Base-by-base conservation (phyloP, 2,888 invertebrate species). In the Syrista parreyssii region DNA sequence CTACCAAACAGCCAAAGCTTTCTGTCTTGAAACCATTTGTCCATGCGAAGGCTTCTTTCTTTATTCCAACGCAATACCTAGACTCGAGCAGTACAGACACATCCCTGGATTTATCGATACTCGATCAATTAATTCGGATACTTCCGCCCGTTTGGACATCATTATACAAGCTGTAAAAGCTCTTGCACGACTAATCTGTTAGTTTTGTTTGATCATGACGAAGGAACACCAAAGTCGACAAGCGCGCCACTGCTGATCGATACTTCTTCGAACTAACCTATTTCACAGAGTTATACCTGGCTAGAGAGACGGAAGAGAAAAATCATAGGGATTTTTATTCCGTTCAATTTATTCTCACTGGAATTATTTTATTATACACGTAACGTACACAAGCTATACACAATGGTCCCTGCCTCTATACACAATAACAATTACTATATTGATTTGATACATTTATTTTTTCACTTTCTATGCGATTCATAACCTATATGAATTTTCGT, bases 21-120 rank as follows among this genome's bases (percentile, higher is more conserved):
- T 92, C 96, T 96, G 93, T 97, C 97, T 93, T 95, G 96, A 92
- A 97, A 95, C 97, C 97, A 97, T 97, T 95, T 96, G 96, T 97
- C 97, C 97, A 97, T 97, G 93, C 94, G 89, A 87, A 84, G 77
- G 84, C 81, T 78, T 82, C 83, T 84, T 81, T 75, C 74, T 68
- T 76, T 73, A 32, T 31, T 71, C 71, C 1, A 32, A 30, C 31
- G 71, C 31, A 55, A 55, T 55, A 23, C 40, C 40, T 23, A 55
- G 40, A 55, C 23, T 23, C 23, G 40, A 55, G 23, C 2, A 55
- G 9, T 55, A 55, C 40, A 9, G 40, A 23, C 40, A 55, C 40
- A 55, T 55, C 23, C 6, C 2, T 9, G 4, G 40, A 55, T 55
- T 55, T 55, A 15, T 15, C 23, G 40, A 55, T 55, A 55, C 40